Percentiles rank a stretch among this genome's conserved stretches.
Conservation (phyloP, 2,888 invertebrate species). For the Dasypogon diadema region DNA sequence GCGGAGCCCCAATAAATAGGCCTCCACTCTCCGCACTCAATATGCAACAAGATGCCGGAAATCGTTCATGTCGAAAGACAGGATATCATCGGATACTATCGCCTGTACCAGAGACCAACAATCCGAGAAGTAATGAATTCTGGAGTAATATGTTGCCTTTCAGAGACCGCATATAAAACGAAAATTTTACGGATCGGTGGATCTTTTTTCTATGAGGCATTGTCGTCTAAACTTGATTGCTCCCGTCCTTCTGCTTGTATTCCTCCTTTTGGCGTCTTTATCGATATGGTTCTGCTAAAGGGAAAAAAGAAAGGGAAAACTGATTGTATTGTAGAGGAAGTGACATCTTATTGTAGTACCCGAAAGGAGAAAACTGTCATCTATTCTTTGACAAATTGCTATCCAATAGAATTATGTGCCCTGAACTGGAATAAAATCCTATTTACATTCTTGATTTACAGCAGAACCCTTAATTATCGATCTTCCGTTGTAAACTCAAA, state of each 20-base stretch:
- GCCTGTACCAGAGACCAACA: slow-evolving; percentile 2
- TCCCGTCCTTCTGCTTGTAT: background rate
- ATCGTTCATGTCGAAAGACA: background rate
- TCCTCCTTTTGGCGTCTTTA: background rate
- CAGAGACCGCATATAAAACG: slow-evolving; percentile 35
- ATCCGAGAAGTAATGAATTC: slow-evolving; percentile 26
- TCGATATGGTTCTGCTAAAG: background rate
- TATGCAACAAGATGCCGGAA: background rate
- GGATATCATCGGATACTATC: slow-evolving; percentile 5
- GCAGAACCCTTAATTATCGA: too few species aligned
- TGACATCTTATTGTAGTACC: slow-evolving; percentile 23
- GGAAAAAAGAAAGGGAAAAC: slow-evolving; percentile 3
- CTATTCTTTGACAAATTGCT: too few species aligned
- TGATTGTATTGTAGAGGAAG: background rate
- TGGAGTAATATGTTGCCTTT: slow-evolving; percentile 4
- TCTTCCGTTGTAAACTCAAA: too few species aligned
- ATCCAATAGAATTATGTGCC: too few species aligned
- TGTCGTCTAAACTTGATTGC: slow-evolving; percentile 9
- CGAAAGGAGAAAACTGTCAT: background rate
- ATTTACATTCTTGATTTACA: too few species aligned
- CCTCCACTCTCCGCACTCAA: background rate
- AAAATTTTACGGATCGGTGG: slow-evolving; percentile 32
- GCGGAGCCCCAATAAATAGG: background rate
- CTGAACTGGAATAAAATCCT: too few species aligned
- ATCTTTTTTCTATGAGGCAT: slow-evolving; percentile 11